Conservation (phyloP, 2,888 invertebrate genomes). For the Trachelus stipa region DNA sequence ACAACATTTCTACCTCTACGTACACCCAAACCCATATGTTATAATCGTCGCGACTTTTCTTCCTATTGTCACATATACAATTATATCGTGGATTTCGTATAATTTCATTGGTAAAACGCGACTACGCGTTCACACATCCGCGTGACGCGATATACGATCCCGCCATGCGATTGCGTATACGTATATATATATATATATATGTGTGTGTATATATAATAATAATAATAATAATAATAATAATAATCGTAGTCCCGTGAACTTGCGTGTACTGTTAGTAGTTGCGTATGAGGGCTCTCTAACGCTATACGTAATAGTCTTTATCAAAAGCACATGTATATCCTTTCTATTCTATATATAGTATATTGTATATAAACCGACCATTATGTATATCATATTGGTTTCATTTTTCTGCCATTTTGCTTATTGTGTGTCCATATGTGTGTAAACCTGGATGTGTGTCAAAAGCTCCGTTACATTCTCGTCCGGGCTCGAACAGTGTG, state of each 20-base stretch:
- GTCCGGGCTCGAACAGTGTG: not conserved
- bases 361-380: conserved; percentile 50
- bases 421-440: conserved; percentile 28
- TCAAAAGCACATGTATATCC: conserved; percentile 64
- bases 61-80: conserved; percentile 37
- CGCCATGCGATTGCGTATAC: conserved; percentile 15
- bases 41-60: conserved; percentile 5
- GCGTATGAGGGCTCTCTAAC: conserved; percentile 44
- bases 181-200: conserved; percentile 16
- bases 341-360: conserved; percentile 54
- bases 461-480: not conserved
- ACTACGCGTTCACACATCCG: not conserved
- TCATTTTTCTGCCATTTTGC: conserved; percentile 13
- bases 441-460: not conserved
- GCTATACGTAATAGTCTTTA: conserved; percentile 61
- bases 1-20: not conserved
- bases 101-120: conserved; percentile 13
- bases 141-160: not conserved
- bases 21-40: not conserved
- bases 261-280: conserved; percentile 28
- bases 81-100: conserved; percentile 30
- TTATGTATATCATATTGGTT: conserved; percentile 41
- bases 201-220: too few relatives aligned
- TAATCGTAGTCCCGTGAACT: conserved; percentile 10
- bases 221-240: not conserved